phyloP scores from a whole-genome alignment of 2,113 vertebrate genomes.

The Gyps fulvus region DNA sequence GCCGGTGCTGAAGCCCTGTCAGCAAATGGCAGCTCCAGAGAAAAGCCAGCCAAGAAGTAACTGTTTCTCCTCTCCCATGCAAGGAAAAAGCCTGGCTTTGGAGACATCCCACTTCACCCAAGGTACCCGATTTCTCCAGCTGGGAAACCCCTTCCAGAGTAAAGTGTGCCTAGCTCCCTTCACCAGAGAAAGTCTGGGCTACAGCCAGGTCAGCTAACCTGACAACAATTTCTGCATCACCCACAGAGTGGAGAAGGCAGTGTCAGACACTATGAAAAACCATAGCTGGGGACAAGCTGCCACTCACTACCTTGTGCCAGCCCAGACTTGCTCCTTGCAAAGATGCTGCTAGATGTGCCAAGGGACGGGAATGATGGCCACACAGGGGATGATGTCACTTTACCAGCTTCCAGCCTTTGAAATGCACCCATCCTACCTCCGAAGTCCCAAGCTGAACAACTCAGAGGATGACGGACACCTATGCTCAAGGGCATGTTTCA shows the following conservation, averaged over 20 bases:
- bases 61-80: background rate
- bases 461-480: background rate
- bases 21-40: background rate
- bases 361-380: background rate
- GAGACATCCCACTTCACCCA: background rate
- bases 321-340: background rate
- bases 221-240: background rate
- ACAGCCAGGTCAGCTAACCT: background rate
- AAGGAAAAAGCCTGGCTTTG: background rate
- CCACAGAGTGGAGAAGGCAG: background rate
- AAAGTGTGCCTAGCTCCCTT: background rate
- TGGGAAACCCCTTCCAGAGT: background rate
- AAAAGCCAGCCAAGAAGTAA: background rate
- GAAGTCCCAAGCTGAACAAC: background rate
- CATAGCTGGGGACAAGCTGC: background rate
- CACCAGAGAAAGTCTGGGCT: background rate
- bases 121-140: background rate
- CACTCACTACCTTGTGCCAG: background rate
- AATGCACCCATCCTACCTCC: background rate
- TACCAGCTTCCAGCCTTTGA: background rate
- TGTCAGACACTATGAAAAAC: background rate
- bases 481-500: rapidly evolving
- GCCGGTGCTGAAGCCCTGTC: background rate
- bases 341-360: background rate
- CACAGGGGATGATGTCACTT: background rate